Base-by-base conservation (phyloP, 2,888 invertebrate genomes). In the Physocephala rufipes region DNA sequence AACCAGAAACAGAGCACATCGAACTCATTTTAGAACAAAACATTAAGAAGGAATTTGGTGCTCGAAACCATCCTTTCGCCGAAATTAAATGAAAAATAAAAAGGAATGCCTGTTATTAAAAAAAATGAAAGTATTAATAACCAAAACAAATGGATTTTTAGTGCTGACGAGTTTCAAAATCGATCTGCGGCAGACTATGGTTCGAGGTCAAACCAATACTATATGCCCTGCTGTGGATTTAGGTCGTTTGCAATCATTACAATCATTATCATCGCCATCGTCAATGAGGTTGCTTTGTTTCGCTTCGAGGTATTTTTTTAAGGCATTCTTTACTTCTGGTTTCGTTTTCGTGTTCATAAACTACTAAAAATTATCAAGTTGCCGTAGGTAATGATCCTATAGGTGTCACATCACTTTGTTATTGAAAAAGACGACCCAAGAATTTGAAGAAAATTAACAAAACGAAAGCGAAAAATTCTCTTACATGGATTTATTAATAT, bases 51-150 rank as follows among this genome's bases (percentile, higher is more conserved):
- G 69, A 73, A 78, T 74, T 64, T 77, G 70, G 77, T 78, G 76
- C 77, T 74, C 74, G 76, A 73, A 73, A 74, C 49, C 65, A 68
- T 51, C 36, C 26, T 7, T 59, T 21, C 43, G 21, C 19, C 9
- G 36, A 19, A 9, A 19, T n/a, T 2, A 45, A 58, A 43, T 7
- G 30, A 28, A 47, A 1, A 28, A 28, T 28, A 1, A 12, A 26
- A 68, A 68, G 47, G 68, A 30, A 59, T 67, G 59, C 36, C 2
- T 9, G 75, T 78, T 77, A 76, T 74, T 78, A 77, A 81, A 36
- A 7, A 36, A 36, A 36, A 36, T 83, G 81, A 83, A 82, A 81
- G 78, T 77, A 79, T 81, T 79, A 83, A 83, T 81, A 81, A 79
- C 78, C 81, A 81, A 79, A 80, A 78, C 79, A 81, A 82, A 79